Evolutionary conservation across 2,113 vertebrate species (phyloP), one percentile per base, ranked within the genome.

Genomic region (Python bivittatus): DNA sequence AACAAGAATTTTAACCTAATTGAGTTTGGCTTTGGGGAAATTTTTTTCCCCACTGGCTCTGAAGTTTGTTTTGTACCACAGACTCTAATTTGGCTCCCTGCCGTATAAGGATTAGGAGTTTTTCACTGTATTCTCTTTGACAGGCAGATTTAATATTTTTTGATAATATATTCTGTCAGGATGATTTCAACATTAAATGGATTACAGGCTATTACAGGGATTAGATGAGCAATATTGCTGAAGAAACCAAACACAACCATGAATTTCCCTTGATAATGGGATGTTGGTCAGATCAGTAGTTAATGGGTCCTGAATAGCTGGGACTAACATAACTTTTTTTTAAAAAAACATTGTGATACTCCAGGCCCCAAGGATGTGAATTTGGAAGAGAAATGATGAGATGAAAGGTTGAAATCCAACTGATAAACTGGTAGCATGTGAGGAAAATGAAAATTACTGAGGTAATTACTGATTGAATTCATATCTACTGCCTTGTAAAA

Each of bases 401-500:
- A 61, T 61, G 29, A 68, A 68, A n/a, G 13, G 29, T 1, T 64
- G 61, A 64, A 64, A n/a, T 64, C 61, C 61, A 64, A 64, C 1
- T 64, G 27, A 64, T 64, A 68, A 72, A 33, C 64, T 72, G 29
- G n/a, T 33, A 72, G 17, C 4, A 33, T 42, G 38, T 22, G 64
- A 25, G 6, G 84, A 54, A 84, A 84, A 42, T 72, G 10, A 2
- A 7, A 54, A 79, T 12, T 48, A 17, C 10, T 23, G 23, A 93
- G 52, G 25, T 90, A 85, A 92, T 94, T 84, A 92, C 60, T 87
- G 44, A 84, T 38, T 93, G 91, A 93, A 84, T n/a, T 33, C 86
- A 91, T 27, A 38, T 61, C 61, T 23, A 20, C 42, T 61, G 72
- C 61, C 57, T 3, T 91, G 61, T 90, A 84, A 93, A 94, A 92